These are phyloP conservation scores for Meteorus sp. DNA, from an alignment of 1,140 invertebrate species.

Conservation along the genomic window DNA sequence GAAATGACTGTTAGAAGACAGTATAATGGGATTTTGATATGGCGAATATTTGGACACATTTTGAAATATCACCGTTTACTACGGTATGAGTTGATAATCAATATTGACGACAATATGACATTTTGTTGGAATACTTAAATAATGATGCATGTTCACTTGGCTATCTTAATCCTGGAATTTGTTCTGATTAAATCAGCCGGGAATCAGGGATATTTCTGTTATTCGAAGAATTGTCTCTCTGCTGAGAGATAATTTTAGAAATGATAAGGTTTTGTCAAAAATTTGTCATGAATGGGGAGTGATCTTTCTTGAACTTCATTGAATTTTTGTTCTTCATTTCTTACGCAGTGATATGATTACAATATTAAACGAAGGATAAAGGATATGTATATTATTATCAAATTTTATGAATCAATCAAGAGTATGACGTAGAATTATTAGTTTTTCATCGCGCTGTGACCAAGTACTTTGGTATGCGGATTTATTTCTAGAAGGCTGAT, in stretches of 20 bases:
- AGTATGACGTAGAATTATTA: slow-evolving; percentile 39
- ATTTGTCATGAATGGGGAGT: too few species aligned
- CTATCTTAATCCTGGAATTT: too few species aligned
- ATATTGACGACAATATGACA: too few species aligned
- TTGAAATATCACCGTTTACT: too few species aligned
- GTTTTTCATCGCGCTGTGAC: slow-evolving; percentile 56
- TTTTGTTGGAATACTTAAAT: too few species aligned
- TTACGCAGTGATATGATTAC: slow-evolving; percentile 2
- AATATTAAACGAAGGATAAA: not conserved
- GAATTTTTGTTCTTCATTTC: too few species aligned
- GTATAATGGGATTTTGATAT: not conserved
- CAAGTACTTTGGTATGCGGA: slow-evolving; percentile 50
- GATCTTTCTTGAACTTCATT: too few species aligned
- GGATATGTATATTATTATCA: not conserved
- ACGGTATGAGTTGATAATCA: too few species aligned
- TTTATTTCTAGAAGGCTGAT: slow-evolving; percentile 57
- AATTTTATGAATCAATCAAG: too few species aligned
- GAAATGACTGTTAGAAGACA: not conserved
- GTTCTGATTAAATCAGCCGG: slow-evolving; percentile 25
- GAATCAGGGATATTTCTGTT: slow-evolving; percentile 33
- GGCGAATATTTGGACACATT: not conserved
- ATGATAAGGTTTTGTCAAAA: too few species aligned
- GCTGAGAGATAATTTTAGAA: not conserved
- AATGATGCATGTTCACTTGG: too few species aligned
- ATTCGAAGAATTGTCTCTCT: slow-evolving; percentile 3